Percentiles rank a stretch among this genome's conserved stretches.
Conservation (phyloP, 2,888 invertebrate genomes). For the Eupsilia transversa region DNA sequence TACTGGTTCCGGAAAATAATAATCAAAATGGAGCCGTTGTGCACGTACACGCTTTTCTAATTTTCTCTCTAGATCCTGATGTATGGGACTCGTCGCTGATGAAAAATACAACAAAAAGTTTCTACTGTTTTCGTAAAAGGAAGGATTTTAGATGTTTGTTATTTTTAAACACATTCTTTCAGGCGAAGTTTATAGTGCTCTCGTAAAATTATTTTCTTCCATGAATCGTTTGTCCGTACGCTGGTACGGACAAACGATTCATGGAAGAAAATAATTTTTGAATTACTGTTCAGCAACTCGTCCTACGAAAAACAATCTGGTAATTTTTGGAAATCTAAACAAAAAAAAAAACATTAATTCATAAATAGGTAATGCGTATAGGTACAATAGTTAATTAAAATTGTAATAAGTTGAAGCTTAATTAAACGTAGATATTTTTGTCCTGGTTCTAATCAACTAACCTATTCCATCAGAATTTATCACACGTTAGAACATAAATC, state of each 20-base stretch:
- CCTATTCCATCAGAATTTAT: neutral
- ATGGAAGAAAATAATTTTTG: too few relatives aligned
- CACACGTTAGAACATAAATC: slow-evolving; percentile 1
- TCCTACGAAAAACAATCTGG: neutral
- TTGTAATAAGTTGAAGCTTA: neutral
- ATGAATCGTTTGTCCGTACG: neutral
- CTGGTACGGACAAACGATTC: too few relatives aligned
- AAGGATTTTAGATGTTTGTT: neutral
- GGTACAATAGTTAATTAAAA: neutral
- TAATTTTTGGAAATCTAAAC: neutral
- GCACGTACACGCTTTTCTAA: slow-evolving; percentile 12
- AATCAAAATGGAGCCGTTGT: slow-evolving; percentile 30
- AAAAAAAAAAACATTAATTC: neutral
- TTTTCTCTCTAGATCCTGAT: slow-evolving; percentile 22
- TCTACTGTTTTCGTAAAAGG: slow-evolving; percentile 4
- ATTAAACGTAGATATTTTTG: neutral
- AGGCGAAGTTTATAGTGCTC: neutral
- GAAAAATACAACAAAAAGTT: slow-evolving; percentile 28
- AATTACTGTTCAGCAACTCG: neutral
- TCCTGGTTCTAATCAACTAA: neutral
- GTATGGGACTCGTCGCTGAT: slow-evolving; percentile 22
- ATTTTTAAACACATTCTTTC: neutral
- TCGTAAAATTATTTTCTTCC: neutral
- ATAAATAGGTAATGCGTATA: neutral
- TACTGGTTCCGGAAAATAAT: slow-evolving; percentile 12